These are phyloP conservation scores for Thereuonema tuberculata DNA, from an alignment of 1,140 invertebrate species.

Conservation along the genomic window DNA sequence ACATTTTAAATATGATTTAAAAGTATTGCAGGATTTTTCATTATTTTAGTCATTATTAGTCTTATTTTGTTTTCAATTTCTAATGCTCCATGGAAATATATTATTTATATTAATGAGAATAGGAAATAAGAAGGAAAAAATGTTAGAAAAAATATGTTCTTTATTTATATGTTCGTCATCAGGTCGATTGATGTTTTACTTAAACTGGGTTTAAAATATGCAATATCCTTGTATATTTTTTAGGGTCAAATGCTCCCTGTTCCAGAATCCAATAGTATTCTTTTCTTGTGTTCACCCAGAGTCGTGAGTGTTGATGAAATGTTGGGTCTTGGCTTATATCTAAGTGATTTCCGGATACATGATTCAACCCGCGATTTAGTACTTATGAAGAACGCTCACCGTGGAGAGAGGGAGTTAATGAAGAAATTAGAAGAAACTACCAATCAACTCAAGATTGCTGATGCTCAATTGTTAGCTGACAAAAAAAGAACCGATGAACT, in stretches of 20 bases:
- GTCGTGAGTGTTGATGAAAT: slow-evolving; percentile 29
- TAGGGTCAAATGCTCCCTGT: slow-evolving; percentile 32
- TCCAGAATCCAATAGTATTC: slow-evolving; percentile 25
- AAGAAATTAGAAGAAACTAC: slow-evolving; percentile 32
- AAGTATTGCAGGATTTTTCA: no score
- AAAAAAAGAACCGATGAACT: slow-evolving; percentile 30
- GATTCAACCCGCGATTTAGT: slow-evolving; percentile 31
- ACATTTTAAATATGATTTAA: no score
- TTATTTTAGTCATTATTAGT: no score
- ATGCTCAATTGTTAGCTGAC: slow-evolving; percentile 25
- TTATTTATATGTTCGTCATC: no score
- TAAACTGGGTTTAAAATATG: no score
- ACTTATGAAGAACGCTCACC: slow-evolving; percentile 16
- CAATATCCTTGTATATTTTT: no score
- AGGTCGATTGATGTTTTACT: no score
- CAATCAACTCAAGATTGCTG: slow-evolving; percentile 27
- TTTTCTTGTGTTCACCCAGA: slow-evolving; percentile 32
- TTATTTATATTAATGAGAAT: no score
- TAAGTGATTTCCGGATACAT: slow-evolving; percentile 32
- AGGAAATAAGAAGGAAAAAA: no score
- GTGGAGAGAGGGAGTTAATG: slow-evolving; percentile 30
- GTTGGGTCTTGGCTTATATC: slow-evolving; percentile 26
- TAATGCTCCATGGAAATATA: no score
- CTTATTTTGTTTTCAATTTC: no score
- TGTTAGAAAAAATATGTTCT: no score